Evolutionary conservation across 2,113 vertebrate genomes (phyloP).

Genomic region (Sardina pilchardus): DNA sequence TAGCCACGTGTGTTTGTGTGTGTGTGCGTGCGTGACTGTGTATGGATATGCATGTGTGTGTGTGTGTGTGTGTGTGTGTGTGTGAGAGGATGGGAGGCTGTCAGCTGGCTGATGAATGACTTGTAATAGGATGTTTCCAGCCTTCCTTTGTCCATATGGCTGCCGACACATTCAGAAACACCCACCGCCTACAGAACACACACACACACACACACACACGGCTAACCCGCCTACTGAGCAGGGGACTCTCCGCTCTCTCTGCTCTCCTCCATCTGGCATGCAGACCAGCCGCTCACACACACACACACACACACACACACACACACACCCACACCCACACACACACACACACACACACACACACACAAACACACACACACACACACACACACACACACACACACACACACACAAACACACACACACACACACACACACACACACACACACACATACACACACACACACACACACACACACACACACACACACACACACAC

Average conservation of each 20-base stretch:
- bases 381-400: background rate
- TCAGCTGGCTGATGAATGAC: slow-evolving; percentile 87
- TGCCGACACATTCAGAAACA: slow-evolving; percentile 80
- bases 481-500: background rate
- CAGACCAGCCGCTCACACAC: background rate
- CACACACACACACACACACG: background rate
- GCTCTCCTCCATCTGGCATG: slow-evolving; percentile 60
- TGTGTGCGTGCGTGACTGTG: background rate
- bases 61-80: slow-evolving; percentile 23
- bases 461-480: background rate
- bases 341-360: background rate
- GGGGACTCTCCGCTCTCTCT: slow-evolving; percentile 45
- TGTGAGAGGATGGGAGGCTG: slow-evolving; percentile 56
- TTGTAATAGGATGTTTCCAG: slow-evolving; percentile 94
- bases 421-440: background rate
- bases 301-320: background rate
- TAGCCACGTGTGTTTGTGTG: background rate
- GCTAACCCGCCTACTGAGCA: slow-evolving; percentile 43
- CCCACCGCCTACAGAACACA: slow-evolving; percentile 67
- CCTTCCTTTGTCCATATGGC: slow-evolving; percentile 84
- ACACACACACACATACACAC: background rate
- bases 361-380: background rate
- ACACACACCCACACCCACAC: background rate
- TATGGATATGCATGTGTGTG: background rate
- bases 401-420: background rate